These are phyloP conservation scores for Mizuhopecten yessoensis DNA, from an alignment of 1,140 invertebrate species.

Conservation along the genomic window DNA sequence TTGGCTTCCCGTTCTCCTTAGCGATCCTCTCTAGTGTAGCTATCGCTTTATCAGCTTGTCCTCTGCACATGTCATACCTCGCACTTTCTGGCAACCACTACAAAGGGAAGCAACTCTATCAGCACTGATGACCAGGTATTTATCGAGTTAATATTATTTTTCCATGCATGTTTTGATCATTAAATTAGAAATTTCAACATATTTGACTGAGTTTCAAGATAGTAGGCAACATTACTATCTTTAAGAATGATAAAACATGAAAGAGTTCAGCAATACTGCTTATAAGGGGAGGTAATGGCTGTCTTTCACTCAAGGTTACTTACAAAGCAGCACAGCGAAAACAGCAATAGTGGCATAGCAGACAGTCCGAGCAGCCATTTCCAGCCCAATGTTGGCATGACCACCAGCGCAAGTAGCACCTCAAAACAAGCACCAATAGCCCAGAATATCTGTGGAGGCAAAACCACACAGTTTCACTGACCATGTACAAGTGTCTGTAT, in stretches of 20 bases:
- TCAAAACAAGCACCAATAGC: constrained; percentile 96
- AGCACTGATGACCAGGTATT: not conserved
- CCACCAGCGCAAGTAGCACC: constrained; percentile 93
- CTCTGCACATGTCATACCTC: constrained; percentile 92
- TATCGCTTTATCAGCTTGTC: constrained; percentile 93
- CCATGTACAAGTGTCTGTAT: too few species aligned
- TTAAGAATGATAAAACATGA: too few species aligned
- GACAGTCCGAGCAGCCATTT: constrained; percentile 95
- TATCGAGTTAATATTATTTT: too few species aligned
- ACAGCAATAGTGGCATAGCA: constrained; percentile 93
- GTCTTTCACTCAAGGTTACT: constrained; percentile 65
- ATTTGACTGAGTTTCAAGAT: too few species aligned
- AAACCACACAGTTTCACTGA: constrained; percentile 60
- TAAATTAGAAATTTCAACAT: not conserved
- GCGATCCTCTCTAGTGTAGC: constrained; percentile 93
- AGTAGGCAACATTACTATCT: too few species aligned
- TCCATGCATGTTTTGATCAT: too few species aligned
- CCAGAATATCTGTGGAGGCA: constrained; percentile 93
- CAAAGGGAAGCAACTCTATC: constrained; percentile 42
- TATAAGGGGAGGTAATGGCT: too few species aligned
- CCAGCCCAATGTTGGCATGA: constrained; percentile 97
- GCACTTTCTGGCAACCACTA: constrained; percentile 98
- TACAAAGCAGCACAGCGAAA: constrained; percentile 85
- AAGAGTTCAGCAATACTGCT: too few species aligned
- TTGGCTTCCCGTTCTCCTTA: constrained; percentile 93